These are phyloP conservation scores for Smutsia temminckii DNA, from an alignment of 2,797 vertebrate genomes.

Conservation along the genomic window DNA sequence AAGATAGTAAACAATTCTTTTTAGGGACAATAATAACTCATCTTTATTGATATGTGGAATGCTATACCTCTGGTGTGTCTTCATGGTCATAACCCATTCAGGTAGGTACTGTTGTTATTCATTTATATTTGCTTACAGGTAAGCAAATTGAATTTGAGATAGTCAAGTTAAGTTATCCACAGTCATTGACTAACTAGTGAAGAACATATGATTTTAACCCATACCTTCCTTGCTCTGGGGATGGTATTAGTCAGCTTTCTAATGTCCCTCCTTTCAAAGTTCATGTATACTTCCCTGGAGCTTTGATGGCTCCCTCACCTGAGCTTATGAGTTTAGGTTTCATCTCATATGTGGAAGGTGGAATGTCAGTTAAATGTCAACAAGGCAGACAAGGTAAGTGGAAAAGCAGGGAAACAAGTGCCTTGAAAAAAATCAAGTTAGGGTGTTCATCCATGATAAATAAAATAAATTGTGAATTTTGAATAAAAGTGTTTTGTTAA, in stretches of 20 bases:
- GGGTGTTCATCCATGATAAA: neutral
- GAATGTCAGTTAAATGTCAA: neutral
- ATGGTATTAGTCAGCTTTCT: neutral
- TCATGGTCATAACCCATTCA: neutral
- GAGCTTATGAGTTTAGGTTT: neutral
- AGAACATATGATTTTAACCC: neutral
- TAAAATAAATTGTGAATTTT: neutral
- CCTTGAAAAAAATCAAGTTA: neutral
- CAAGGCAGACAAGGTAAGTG: neutral
- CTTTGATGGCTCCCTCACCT: neutral
- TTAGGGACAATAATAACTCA: neutral
- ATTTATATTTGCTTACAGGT: conserved; percentile 1
- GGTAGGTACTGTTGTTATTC: neutral
- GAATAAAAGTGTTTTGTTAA: neutral
- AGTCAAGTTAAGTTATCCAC: neutral
- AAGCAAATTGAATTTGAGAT: neutral
- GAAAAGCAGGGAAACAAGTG: neutral
- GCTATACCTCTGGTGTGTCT: neutral
- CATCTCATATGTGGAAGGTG: rapidly evolving
- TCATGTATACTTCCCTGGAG: rapidly evolving
- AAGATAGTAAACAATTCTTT: neutral
- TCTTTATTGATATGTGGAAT: neutral
- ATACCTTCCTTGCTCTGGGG: neutral
- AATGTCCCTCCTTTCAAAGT: neutral
- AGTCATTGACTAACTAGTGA: neutral